Evolutionary conservation across 2,888 invertebrate species (phyloP).

Genomic region (Patella caerulea): DNA sequence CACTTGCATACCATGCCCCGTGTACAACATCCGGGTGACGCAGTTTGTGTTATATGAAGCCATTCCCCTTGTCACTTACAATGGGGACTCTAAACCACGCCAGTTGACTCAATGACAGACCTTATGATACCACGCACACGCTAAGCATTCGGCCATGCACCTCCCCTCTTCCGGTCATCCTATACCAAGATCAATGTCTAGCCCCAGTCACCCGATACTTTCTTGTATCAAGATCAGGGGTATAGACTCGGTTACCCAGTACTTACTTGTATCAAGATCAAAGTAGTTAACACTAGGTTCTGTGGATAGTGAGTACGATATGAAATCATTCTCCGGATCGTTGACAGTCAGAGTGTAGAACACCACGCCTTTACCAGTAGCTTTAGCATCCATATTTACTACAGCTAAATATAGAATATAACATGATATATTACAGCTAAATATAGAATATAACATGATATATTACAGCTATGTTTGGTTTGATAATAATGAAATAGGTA

Average conservation of each 20-base stretch:
- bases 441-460: background rate
- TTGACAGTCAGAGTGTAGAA: conserved; percentile 17
- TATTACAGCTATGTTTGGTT: too few relatives aligned
- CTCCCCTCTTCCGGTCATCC: background rate
- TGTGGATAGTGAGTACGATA: conserved; percentile 16
- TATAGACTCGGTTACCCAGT: background rate
- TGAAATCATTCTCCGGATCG: conserved; percentile 15
- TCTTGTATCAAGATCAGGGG: background rate
- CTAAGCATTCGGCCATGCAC: too few relatives aligned
- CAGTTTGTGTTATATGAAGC: too few relatives aligned
- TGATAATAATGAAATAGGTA: too few relatives aligned
- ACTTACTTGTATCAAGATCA: background rate
- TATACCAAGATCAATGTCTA: background rate
- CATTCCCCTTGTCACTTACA: too few relatives aligned
- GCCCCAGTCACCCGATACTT: background rate
- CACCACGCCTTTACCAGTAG: background rate
- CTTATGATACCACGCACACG: too few relatives aligned
- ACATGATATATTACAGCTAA: background rate
- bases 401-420: background rate
- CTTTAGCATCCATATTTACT: background rate
- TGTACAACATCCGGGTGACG: too few relatives aligned
- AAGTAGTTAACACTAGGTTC: conserved; percentile 20
- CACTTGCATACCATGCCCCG: too few relatives aligned
- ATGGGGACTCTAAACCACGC: too few relatives aligned
- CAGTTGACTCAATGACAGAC: too few relatives aligned